Evolutionary conservation across 2,797 vertebrate genomes (phyloP), one percentile per base, ranked within the genome.

Genomic region (Halcyon smyrnensis): DNA sequence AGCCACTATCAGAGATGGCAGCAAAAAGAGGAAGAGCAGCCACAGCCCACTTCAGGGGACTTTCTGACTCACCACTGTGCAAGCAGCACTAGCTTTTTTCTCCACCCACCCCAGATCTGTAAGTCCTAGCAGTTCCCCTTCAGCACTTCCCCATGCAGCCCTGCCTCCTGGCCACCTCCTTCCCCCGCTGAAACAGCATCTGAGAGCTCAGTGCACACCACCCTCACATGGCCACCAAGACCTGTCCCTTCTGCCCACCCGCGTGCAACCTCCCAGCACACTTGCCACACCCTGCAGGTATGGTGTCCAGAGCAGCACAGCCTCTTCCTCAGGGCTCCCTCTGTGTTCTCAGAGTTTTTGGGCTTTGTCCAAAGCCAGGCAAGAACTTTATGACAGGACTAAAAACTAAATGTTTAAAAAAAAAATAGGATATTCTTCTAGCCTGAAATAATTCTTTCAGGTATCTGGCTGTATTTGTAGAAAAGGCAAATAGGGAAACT

Each of bases 1-100:
- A 84, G 21, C 41, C 36, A 56, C 9, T 28, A 48, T 5, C 5
- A 2, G 57, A 89, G 57, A 77, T 45, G 57, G 16, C 53, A 65
- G 12, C 32, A 70, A 90, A 91, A 96, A 95, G 56, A 82, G 75
- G 93, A 97, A 95, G 62, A 76, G 13, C 46, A 56, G 36, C 48
- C 43, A 90, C 21, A 56, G 60, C 8, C 6, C 8, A 13, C 71
- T 77, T 92, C 67, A 93, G 82, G 67, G 70, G 81, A 69, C 60
- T 93, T 95, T 70, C 81, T 71, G 83, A 82, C 75, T 25, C 77
- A 89, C 39, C 21, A 11, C 1, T 74, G 27, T 25, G 81, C 78
- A 96, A 96, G 36, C 17, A 90, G 54, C 56, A 39, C 32, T 30
- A 43, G 73, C 34, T 50, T 56, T 85, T 90, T 88, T 62, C 80